phyloP scores from a whole-genome alignment of 2,888 invertebrate genomes.

The Crocallis elinguaria region DNA sequence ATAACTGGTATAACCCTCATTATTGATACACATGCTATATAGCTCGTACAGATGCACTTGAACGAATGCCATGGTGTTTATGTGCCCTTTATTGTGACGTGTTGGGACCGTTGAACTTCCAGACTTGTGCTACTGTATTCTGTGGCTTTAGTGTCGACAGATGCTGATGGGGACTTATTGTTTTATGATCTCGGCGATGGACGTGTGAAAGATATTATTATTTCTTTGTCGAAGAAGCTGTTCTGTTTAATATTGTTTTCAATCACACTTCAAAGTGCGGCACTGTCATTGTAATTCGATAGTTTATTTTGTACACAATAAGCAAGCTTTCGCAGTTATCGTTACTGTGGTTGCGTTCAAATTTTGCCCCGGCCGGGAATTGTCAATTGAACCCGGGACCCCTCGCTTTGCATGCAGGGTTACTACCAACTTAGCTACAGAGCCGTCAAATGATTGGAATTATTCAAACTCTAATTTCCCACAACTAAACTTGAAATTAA shows the following conservation, averaged over 20 bases:
- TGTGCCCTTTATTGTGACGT: neutral
- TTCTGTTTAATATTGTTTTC: neutral
- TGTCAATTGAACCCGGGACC: too few relatives aligned
- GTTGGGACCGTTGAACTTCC: constrained; percentile 23
- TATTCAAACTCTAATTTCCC: neutral
- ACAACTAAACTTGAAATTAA: neutral
- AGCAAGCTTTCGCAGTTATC: too few relatives aligned
- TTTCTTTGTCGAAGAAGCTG: neutral
- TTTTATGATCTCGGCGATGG: neutral
- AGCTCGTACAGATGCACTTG: constrained; percentile 18
- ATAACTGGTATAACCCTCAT: too few relatives aligned
- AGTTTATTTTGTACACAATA: too few relatives aligned
- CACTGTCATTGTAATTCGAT: too few relatives aligned
- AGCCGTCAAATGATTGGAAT: too few relatives aligned
- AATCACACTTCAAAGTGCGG: too few relatives aligned
- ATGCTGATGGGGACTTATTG: constrained; percentile 4
- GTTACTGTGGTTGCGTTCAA: too few relatives aligned
- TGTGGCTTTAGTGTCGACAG: constrained; percentile 6
- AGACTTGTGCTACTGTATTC: neutral
- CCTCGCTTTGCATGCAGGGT: too few relatives aligned
- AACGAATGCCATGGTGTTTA: constrained; percentile 16
- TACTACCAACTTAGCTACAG: too few relatives aligned
- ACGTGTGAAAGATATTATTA: neutral
- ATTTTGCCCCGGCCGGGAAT: too few relatives aligned
- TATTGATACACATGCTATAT: neutral